Evolutionary conservation across 30 jellyfish, hydroid and myxozoan genomes (phyloP), one percentile per base, ranked within the genome.

Genomic region (Turritopsis rubra): DNA sequence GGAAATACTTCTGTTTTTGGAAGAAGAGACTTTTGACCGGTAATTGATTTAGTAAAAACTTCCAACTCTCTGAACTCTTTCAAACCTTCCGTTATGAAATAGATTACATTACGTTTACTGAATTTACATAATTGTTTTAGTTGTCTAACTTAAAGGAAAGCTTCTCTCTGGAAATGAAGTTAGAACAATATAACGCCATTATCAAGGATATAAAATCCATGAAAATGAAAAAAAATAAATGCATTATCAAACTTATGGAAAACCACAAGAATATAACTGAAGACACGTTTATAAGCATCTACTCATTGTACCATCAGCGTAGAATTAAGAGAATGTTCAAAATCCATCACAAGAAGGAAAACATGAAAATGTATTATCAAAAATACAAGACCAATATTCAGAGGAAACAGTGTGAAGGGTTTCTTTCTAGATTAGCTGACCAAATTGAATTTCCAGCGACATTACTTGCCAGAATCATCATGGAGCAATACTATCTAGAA

Each of bases 371-470:
- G 41, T 74, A 74, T 29, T 24, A 26, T 9, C 82, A 74, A 74
- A 28, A 74, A 74, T 74, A 74, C 41, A 20, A 30, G 16, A 74
- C 16, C 41, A 1, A 19, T 21, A 23, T 30, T 23, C 26, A 26
- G 24, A 74, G n/a, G 16, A 4, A 30, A 21, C 54, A 74, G 24
- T 0, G 65, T 24, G 82, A 74, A 24, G 82, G 82, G 9, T 74
- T 74, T 74, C 24, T 74, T 23, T 74, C 72, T n/a, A 26, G 82
- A 29, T 30, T 23, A 74, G 82, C 82, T 29, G 82, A 74, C 24
- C 27, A 86, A 90, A 95, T 79, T 71, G 95, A 90, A 27, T 90
- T 90, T 78, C 97, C 97, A 0, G 95, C 97, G 26, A 92, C 88
- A 17, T 52, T 86, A 83, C 77, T 90, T 20, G 93, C 97, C 27